Evolutionary conservation across 2,888 invertebrate genomes (phyloP).

Genomic region (Tridacna crocea): DNA sequence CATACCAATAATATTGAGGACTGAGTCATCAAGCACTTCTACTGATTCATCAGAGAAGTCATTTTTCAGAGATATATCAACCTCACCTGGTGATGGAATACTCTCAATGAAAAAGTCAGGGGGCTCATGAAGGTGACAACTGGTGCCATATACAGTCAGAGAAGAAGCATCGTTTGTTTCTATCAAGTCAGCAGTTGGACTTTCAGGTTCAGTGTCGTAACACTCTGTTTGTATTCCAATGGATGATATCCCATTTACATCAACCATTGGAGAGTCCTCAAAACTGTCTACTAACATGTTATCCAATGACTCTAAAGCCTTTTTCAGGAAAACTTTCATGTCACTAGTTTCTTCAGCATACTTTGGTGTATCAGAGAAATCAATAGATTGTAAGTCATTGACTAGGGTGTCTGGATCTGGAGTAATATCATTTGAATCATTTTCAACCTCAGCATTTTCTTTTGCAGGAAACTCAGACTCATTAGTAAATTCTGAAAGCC

Average conservation of each 20-base stretch:
- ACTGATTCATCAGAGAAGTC: slow-evolving; percentile 22
- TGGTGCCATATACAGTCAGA: slow-evolving; percentile 1
- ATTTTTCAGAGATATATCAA: slow-evolving; percentile 8
- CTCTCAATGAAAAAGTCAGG: background rate
- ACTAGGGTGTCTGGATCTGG: slow-evolving; percentile 57
- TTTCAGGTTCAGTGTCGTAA: background rate
- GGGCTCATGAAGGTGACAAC: slow-evolving; percentile 6
- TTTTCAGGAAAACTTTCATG: slow-evolving; percentile 54
- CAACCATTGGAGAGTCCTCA: background rate
- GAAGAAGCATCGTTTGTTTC: slow-evolving; percentile 5
- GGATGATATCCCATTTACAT: background rate
- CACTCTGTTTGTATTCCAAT: slow-evolving; percentile 4
- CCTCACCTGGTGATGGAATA: background rate
- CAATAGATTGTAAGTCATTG: slow-evolving; percentile 45
- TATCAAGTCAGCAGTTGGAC: background rate
- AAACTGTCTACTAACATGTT: slow-evolving; percentile 53
- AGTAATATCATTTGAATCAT: slow-evolving; percentile 29
- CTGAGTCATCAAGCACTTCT: slow-evolving; percentile 49
- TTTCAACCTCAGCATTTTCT: background rate
- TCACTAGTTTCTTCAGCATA: slow-evolving; percentile 46
- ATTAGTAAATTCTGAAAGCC: background rate
- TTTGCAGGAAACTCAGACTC: background rate
- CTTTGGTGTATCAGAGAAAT: slow-evolving; percentile 56
- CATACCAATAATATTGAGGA: slow-evolving; percentile 28
- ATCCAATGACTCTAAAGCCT: slow-evolving; percentile 65